Evolutionary conservation across 2,888 invertebrate genomes (phyloP), one percentile per base, ranked within the genome.

Genomic region (Sarcophaga variegata): DNA sequence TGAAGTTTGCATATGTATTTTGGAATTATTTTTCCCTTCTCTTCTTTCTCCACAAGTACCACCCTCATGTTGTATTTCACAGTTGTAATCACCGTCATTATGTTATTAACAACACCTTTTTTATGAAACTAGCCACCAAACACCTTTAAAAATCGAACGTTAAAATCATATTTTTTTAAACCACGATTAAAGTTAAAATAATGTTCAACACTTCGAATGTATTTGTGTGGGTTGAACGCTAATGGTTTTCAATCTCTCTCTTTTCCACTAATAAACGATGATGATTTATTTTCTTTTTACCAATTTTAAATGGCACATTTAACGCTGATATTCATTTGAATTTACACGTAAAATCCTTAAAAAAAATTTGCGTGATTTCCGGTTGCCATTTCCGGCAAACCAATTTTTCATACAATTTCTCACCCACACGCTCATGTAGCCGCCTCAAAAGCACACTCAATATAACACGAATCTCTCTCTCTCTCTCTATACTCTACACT

Each of bases 261-360:
- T 54, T 54, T 54, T 54, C 10, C 17, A 54, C 62, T 85, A 49
- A 71, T 67, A 71, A 79, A 87, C 76, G 72, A 60, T 64, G 71
- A 79, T 76, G 17, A 54, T 54, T 54, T 54, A 14, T 54, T 54
- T 14, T 79, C 66, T 37, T 59, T 62, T 37, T 37, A 10, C 8
- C 37, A 37, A 84, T 63, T 81, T 87, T 84, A 81, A 81, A 64
- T 20, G 75, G 60, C 81, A 37, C 37, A 78, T 69, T 87, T 76
- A 81, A 70, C 79, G 76, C 79, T 69, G 54, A 54, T 79, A 87
- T 81, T 79, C 84, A 75, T 87, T 82, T 84, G 84, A 82, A 87
- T 87, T 84, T 79, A 79, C 87, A 87, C 87, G 87, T 87, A 84
- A 87, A 82, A 54, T 84, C 81, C 76, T 81, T 84, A 87, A 84